phyloP scores from a whole-genome alignment of 2,113 vertebrate species.

The Neotoma lepida region DNA sequence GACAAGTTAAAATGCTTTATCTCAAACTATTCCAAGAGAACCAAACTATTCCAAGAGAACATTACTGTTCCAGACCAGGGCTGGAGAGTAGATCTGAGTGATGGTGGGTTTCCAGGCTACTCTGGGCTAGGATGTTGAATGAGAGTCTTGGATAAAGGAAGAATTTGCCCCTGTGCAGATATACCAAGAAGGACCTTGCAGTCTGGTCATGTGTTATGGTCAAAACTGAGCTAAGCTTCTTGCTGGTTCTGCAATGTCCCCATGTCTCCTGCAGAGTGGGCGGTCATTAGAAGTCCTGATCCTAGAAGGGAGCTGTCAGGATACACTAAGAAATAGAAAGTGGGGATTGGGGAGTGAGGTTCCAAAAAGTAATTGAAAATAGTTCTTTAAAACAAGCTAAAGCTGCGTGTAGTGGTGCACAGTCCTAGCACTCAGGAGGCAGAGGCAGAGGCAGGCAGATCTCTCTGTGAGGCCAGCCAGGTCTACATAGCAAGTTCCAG shows the following conservation, averaged over 20 bases:
- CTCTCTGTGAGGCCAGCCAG: background rate
- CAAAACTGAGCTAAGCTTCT: background rate
- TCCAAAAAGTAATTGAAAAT: constrained; percentile 10
- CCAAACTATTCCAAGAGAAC: constrained; percentile 6
- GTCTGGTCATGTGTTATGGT: background rate
- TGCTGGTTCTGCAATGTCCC: background rate
- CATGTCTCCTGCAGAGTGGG: background rate
- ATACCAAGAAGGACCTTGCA: background rate
- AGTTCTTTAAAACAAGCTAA: background rate
- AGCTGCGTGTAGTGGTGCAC: background rate
- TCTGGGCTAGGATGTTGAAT: background rate
- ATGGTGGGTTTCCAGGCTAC: background rate
- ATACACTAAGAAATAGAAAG: background rate
- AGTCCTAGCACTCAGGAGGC: background rate
- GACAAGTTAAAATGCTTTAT: background rate
- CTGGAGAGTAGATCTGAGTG: background rate
- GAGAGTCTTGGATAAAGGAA: constrained; percentile 6
- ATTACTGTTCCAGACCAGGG: background rate
- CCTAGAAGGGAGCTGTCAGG: background rate
- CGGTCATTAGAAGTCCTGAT: background rate
- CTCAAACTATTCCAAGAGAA: background rate
- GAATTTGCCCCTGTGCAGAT: background rate
- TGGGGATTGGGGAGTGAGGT: background rate
- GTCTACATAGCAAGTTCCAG: background rate
- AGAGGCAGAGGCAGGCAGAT: background rate